Percentiles rank a stretch among this genome's conserved stretches.
These are phyloP conservation scores for Trachelipus rathkii DNA, from an alignment of 1,140 invertebrate species.

Conservation along the genomic window DNA sequence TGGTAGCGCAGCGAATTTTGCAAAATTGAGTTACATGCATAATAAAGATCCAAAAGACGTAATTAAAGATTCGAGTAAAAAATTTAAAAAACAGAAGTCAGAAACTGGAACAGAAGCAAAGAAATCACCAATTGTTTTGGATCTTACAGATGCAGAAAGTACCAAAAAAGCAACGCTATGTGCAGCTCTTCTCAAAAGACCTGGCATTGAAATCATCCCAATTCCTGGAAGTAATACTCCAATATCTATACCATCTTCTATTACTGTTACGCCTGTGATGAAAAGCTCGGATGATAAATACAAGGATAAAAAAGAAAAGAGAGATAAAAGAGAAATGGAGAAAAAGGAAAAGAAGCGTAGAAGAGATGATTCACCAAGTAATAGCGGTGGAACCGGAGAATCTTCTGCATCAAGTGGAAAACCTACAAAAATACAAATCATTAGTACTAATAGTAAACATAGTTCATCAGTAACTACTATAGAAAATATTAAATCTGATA, in stretches of 20 bases:
- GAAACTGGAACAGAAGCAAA: conserved; percentile 34
- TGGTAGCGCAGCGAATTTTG: conserved; percentile 40
- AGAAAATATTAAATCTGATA: conserved; percentile 39
- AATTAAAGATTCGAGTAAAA: conserved; percentile 36
- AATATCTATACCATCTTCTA: conserved; percentile 65
- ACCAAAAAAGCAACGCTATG: conserved; percentile 54
- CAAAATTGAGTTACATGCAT: conserved; percentile 37
- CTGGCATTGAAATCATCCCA: conserved; percentile 75
- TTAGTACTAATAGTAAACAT: conserved; percentile 61
- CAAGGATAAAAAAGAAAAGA: conserved; percentile 44
- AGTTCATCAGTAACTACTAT: conserved; percentile 56
- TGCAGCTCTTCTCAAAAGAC: conserved; percentile 58
- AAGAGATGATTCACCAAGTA: conserved; percentile 40
- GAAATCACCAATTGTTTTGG: conserved; percentile 48
- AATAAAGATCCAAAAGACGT: conserved; percentile 33
- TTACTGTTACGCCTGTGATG: conserved; percentile 73
- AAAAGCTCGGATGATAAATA: conserved; percentile 50
- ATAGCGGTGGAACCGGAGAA: conserved; percentile 20
- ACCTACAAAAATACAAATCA: conserved; percentile 43
- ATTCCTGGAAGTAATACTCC: conserved; percentile 59
- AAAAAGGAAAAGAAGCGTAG: conserved; percentile 43
- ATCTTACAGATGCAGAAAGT: conserved; percentile 47
- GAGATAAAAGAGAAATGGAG: conserved; percentile 42
- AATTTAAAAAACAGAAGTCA: conserved; percentile 35
- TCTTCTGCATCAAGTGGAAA: conserved; percentile 42